Evolutionary conservation across 2,797 vertebrate species (phyloP).

Genomic region (Chelon labrosus): DNA sequence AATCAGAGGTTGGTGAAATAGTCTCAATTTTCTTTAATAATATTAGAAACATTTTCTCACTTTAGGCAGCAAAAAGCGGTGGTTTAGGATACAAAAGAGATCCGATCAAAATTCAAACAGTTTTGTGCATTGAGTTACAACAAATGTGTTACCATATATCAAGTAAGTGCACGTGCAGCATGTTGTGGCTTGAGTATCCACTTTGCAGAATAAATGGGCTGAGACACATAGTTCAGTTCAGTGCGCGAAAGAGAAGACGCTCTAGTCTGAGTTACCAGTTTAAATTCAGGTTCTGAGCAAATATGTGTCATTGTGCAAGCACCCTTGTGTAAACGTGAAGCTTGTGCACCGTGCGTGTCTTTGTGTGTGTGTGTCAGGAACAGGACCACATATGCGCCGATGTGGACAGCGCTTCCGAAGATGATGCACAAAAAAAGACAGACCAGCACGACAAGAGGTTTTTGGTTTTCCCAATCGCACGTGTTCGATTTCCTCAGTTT

Average conservation of each 20-base stretch:
- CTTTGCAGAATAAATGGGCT: not conserved
- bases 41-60: not conserved
- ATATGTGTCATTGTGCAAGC: slow-evolving; percentile 9
- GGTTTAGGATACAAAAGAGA: not conserved
- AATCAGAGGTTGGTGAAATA: slow-evolving; percentile 50
- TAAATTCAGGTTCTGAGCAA: slow-evolving; percentile 4
- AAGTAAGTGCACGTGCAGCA: not conserved
- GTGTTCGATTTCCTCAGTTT: not conserved
- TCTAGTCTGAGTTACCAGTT: not conserved
- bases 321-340: not conserved
- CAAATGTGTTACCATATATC: not conserved
- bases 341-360: not conserved
- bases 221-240: not conserved
- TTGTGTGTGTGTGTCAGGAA: slow-evolving; percentile 30
- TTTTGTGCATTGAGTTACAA: not conserved
- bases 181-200: not conserved
- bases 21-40: too few relatives aligned
- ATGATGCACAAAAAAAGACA: not conserved
- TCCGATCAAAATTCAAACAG: not conserved
- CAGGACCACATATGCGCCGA: slow-evolving; percentile 33
- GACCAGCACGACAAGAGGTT: slow-evolving; percentile 45
- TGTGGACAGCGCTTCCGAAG: slow-evolving; percentile 3
- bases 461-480: slow-evolving; percentile 1
- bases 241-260: not conserved
- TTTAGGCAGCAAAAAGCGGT: too few relatives aligned